Evolutionary conservation across 1,140 invertebrate species (phyloP).

Genomic region (Lordiphosa collinella): DNA sequence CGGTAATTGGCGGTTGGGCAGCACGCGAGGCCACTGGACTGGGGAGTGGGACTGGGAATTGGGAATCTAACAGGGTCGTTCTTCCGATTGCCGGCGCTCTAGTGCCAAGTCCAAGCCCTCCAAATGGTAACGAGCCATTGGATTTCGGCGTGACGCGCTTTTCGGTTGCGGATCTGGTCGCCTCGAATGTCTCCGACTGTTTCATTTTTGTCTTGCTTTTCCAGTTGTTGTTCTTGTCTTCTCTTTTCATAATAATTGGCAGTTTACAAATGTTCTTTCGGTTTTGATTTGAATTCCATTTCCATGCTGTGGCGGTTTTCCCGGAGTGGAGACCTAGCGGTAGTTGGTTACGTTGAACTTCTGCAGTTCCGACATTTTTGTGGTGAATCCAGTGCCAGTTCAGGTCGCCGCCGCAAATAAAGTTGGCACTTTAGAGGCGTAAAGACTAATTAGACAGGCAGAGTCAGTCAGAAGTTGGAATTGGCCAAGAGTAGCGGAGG

Average conservation of each 20-base stretch:
- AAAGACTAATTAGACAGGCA: constrained; percentile 68
- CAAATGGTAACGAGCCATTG: constrained; percentile 63
- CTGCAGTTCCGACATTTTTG: constrained; percentile 41
- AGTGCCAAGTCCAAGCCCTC: constrained; percentile 22
- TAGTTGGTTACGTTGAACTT: constrained; percentile 62
- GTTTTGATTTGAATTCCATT: constrained; percentile 65
- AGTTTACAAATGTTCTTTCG: constrained; percentile 73
- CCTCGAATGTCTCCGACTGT: constrained; percentile 48
- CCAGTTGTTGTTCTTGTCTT: constrained; percentile 47
- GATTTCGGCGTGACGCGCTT: constrained; percentile 69
- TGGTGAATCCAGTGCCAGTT: constrained; percentile 34
- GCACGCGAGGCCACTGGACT: constrained; percentile 55
- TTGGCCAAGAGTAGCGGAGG: constrained; percentile 10
- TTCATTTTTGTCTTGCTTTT: not conserved
- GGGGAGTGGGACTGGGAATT: not conserved
- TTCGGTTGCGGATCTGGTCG: constrained; percentile 31
- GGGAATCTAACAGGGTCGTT: constrained; percentile 13
- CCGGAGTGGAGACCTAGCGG: constrained; percentile 36
- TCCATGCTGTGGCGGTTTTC: constrained; percentile 33
- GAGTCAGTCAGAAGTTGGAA: constrained; percentile 32
- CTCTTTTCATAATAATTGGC: constrained; percentile 74
- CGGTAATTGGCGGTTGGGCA: constrained; percentile 76
- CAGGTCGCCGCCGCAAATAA: constrained; percentile 60
- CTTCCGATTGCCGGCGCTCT: constrained; percentile 61
- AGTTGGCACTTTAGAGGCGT: constrained; percentile 62